A percentile compares a stretch with the other conserved stretches of the same genome.
Conservation (phyloP, 23 tunicate genomes). For the Diplosoma virens region DNA sequence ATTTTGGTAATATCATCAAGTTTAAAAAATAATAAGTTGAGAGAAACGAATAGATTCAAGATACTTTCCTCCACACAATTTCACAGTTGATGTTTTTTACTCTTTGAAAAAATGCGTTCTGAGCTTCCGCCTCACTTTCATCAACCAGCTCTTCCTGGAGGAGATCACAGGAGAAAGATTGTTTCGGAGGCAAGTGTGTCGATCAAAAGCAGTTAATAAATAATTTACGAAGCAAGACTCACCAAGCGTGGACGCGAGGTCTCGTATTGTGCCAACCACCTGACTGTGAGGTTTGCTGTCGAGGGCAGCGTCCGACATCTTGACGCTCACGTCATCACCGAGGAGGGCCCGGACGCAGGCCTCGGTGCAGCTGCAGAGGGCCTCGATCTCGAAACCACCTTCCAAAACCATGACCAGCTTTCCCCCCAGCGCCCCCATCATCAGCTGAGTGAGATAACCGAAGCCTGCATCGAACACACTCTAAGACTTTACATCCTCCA, state of each 20-base stretch:
- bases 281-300: conserved; percentile 21
- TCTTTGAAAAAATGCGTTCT: too few species aligned
- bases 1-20: too few species aligned
- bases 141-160: too few species aligned
- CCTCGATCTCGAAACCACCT: conserved; percentile 79
- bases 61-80: too few species aligned
- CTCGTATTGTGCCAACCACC: conserved; percentile 32
- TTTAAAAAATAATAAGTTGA: too few species aligned
- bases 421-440: conserved; percentile 56
- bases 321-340: conserved; percentile 20
- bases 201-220: too few species aligned
- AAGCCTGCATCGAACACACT: conserved; percentile 50
- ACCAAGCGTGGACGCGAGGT: conserved; percentile 43
- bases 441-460: conserved; percentile 56
- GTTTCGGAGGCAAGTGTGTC: too few species aligned
- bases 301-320: conserved; percentile 22
- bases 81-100: too few species aligned
- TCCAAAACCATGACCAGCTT: conserved; percentile 83
- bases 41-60: too few species aligned
- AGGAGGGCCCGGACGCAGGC: conserved; percentile 57
- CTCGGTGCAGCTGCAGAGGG: conserved; percentile 80
- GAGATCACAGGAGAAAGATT: too few species aligned
- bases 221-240: background rate
- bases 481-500: too few species aligned
- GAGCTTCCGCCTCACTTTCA: too few species aligned